Conservation (phyloP, 2,888 invertebrate species). For the Agriopis aurantiaria region DNA sequence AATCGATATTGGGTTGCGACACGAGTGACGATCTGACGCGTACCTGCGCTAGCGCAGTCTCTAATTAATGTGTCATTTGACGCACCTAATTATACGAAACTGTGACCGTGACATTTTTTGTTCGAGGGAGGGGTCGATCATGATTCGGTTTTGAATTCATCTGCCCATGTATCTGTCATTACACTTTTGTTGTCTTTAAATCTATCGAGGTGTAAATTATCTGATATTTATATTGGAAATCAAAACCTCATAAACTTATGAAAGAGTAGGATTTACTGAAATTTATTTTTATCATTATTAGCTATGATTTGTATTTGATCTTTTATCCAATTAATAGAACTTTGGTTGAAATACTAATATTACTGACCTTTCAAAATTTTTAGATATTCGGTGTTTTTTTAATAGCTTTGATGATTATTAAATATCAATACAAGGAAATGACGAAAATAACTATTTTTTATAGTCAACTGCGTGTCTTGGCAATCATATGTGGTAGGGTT, state of each 20-base stretch:
- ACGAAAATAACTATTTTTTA: background rate
- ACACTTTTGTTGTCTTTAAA: background rate
- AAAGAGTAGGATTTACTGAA: background rate
- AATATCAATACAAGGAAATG: background rate
- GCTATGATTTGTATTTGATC: background rate
- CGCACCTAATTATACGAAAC: conserved; percentile 53
- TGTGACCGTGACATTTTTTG: conserved; percentile 60
- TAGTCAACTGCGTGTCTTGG: no score
- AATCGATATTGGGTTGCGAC: conserved; percentile 79
- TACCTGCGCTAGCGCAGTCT: conserved; percentile 45
- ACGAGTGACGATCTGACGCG: conserved; percentile 62
- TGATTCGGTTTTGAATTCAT: conserved; percentile 39
- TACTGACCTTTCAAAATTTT: background rate
- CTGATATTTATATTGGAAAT: conserved; percentile 6
- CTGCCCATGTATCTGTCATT: conserved; percentile 37
- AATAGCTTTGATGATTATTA: background rate
- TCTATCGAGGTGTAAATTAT: conserved; percentile 9
- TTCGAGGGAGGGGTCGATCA: conserved; percentile 37
- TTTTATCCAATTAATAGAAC: no score
- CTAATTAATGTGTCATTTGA: conserved; percentile 57
- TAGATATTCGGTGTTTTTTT: background rate
- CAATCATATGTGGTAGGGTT: no score
- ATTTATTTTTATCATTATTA: background rate
- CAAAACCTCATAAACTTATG: background rate
- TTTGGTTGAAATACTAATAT: background rate